Evolutionary conservation across 2,113 vertebrate genomes (phyloP).

Genomic region (Hyperopisus bebe): DNA sequence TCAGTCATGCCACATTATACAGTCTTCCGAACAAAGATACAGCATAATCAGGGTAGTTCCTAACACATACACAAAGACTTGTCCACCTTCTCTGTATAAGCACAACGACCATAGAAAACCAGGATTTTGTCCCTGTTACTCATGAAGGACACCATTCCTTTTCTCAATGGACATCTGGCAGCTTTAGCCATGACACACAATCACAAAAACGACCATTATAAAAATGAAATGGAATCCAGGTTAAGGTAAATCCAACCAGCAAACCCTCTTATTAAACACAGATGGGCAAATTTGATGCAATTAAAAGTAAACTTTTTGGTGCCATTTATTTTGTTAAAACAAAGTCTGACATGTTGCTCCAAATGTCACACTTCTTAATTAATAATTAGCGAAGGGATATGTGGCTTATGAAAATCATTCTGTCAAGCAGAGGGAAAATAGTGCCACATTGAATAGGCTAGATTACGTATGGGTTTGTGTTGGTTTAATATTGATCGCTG

Average conservation of each 20-base stretch:
- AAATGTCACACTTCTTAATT: slow-evolving; percentile 59
- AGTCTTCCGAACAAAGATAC: neutral
- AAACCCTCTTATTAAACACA: slow-evolving; percentile 49
- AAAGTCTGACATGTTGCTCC: slow-evolving; percentile 51
- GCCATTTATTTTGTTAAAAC: slow-evolving; percentile 58
- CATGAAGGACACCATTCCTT: neutral
- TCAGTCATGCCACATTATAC: neutral
- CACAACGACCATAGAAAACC: neutral
- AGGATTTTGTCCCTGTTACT: neutral
- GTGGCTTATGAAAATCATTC: slow-evolving; percentile 34
- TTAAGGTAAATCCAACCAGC: slow-evolving; percentile 30
- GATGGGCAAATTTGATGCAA: slow-evolving; percentile 56
- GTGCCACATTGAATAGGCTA: neutral
- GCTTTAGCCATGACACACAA: neutral
- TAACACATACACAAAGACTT: neutral
- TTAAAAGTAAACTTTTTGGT: slow-evolving; percentile 56
- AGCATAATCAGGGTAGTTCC: neutral
- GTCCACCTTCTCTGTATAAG: neutral
- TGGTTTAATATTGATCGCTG: neutral
- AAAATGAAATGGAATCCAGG: slow-evolving; percentile 22
- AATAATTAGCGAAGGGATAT: slow-evolving; percentile 51
- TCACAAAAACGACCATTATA: neutral
- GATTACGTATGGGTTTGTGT: neutral
- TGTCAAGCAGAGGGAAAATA: neutral
- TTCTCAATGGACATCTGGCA: slow-evolving; percentile 29